Conservation (phyloP, 64 coral and sea anemone genomes). For the Actinia tenebrosa region DNA sequence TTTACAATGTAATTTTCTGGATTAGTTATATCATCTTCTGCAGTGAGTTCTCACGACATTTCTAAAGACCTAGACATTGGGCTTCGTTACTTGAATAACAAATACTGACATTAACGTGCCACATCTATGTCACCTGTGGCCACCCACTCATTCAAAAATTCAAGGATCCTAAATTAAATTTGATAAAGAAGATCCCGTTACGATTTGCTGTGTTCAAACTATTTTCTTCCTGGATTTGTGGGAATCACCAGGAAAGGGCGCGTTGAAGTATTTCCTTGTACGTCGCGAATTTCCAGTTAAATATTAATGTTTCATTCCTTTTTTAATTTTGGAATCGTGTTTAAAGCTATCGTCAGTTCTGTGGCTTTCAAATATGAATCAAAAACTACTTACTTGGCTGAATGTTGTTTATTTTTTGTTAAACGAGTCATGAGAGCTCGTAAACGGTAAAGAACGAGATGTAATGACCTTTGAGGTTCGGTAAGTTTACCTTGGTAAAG, state of each 20-base stretch:
- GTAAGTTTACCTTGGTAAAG: neutral
- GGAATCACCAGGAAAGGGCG: neutral
- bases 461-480: neutral
- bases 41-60: neutral
- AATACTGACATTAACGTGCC: neutral
- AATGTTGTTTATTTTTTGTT: neutral
- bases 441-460: neutral
- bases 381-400: neutral
- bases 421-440: neutral
- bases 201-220: neutral
- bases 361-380: neutral
- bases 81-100: neutral
- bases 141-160: neutral
- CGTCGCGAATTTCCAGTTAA: neutral
- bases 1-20: neutral
- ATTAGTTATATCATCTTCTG: neutral
- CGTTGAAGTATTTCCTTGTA: neutral
- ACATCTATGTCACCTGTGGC: neutral
- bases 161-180: neutral
- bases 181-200: neutral
- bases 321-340: neutral
- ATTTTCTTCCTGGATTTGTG: slow-evolving; percentile 11
- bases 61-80: neutral
- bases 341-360: neutral
- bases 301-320: neutral